These are phyloP conservation scores for Argyresthia goedartella DNA, from an alignment of 2,888 invertebrate species.

Conservation along the genomic window DNA sequence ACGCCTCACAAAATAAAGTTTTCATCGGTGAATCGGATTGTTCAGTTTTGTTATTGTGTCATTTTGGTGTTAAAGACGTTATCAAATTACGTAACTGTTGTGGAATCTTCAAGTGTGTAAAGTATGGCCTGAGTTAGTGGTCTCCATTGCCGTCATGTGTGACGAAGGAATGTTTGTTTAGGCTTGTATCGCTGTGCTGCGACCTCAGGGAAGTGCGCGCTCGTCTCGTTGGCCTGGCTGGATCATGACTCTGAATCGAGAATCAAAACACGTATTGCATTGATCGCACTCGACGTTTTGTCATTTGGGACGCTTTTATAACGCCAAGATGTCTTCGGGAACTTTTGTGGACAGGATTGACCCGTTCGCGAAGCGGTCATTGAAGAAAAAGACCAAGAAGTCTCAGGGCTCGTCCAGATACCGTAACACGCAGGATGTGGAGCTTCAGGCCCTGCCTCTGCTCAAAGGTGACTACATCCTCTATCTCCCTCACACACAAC, in stretches of 20 bases:
- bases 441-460: constrained; percentile 94
- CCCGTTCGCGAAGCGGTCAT: constrained; percentile 97
- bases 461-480: constrained; percentile 85
- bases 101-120: constrained; percentile 66
- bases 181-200: constrained; percentile 64
- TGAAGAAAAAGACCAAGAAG: constrained; percentile 98
- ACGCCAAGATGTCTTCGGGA: constrained; percentile 79
- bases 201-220: constrained; percentile 62
- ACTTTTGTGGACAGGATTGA: constrained; percentile 99
- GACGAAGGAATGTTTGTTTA: constrained; percentile 71
- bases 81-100: constrained; percentile 71
- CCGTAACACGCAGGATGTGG: constrained; percentile 97
- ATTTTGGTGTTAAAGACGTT: constrained; percentile 64
- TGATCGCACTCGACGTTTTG: constrained; percentile 62
- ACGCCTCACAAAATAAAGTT: constrained; percentile 70
- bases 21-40: constrained; percentile 62
- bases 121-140: constrained; percentile 70
- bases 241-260: constrained; percentile 62
- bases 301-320: constrained; percentile 65
- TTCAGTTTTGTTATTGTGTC: constrained; percentile 64
- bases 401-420: constrained; percentile 99
- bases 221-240: constrained; percentile 58
- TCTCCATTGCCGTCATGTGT: constrained; percentile 70
- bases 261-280: constrained; percentile 64
- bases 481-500: background rate